Base-by-base conservation (phyloP, 2,797 vertebrate genomes). In the Botia almorhae region DNA sequence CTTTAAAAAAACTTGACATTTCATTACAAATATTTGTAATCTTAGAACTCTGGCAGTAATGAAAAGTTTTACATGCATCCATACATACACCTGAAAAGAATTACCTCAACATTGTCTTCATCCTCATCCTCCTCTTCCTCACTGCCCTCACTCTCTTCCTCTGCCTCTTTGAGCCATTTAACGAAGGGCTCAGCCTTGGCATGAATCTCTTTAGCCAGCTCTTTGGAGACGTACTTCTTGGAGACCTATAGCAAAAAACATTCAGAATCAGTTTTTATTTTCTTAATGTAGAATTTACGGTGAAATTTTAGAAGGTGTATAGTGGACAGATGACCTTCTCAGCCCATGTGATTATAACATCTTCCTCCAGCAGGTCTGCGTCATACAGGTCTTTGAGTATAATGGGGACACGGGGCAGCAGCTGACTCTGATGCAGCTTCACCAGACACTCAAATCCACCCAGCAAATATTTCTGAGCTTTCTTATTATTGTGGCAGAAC, bases 401-500 rank as follows among this genome's bases (percentile, higher is more conserved):
- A 84, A 98, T 94, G 33, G 98, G 94, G 23, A 99, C 98, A 51
- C 96, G 96, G 3, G 96, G 90, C 88, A 99, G 90, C 83, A 99
- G 94, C 89, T 97, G 96, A 71, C 94, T 90, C 90, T 98, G 96
- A 90, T 99, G 94, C 87, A 99, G 96, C 85, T 96, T 97, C 80
- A 99, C 97, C 65, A 99, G 94, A 84, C 98, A 99, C 91, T 99
- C 98, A 6, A 99, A 96, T 3, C 98, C 98, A 80, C 98, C 97
- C 85, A 99, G 87, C 69, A 99, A 94, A 85, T 99, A 99, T 87
- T 96, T 95, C 87, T 99, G 98, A 86, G 98, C 97, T 83, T 98
- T 99, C 89, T 98, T 98, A 91, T 98, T 98, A 91, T 98, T 98
- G 92, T 98, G 96, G 90, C 97, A 99, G 90, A 99, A 99, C 98